Evolutionary conservation across 2,113 vertebrate genomes (phyloP), one percentile per base, ranked within the genome.

Genomic region (Brachionichthys hirsutus): DNA sequence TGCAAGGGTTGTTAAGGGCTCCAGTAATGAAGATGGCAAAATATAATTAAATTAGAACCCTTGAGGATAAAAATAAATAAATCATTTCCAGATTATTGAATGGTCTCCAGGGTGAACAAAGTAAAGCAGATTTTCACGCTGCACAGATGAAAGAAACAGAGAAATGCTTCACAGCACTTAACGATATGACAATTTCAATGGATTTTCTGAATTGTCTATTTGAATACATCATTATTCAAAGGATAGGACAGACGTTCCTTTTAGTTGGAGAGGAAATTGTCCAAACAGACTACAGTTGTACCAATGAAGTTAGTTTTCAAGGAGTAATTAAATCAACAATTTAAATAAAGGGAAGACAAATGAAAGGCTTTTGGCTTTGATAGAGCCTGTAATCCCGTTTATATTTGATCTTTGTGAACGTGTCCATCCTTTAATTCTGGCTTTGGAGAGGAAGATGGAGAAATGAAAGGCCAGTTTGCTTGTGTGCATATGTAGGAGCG

Each of bases 391-490:
- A 67, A 81, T 77, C 46, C 46, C 15, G 4, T 17, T 56, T 34
- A 17, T 55, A 42, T 48, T 38, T 49, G 58, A 10, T 53, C 36
- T 50, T 18, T 10, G 12, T 44, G 14, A 46, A 15, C 11, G 6
- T 15, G 34, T 34, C 49, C 24, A 22, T 57, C 71, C 78, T 81
- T 36, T 65, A 64, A 78, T 77, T 75, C 20, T 38, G 20, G 7
- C 54, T 12, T 13, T 70, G 54, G 72, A 18, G 55, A 52, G 8
- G 12, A 34, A 67, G 19, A 16, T 38, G 13, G 12, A 44, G 12
- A 59, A 55, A 63, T 54, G 19, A 73, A 54, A 76, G 62, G 24
- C 50, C 14, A 20, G 6, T 34, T 46, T 58, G 24, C 6, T 22
- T 53, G 9, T 48, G 15, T 71, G 19, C 50, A 17, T 47, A 30